phyloP scores from a whole-genome alignment of 2,888 invertebrate genomes.

The Leucophenga maculata region DNA sequence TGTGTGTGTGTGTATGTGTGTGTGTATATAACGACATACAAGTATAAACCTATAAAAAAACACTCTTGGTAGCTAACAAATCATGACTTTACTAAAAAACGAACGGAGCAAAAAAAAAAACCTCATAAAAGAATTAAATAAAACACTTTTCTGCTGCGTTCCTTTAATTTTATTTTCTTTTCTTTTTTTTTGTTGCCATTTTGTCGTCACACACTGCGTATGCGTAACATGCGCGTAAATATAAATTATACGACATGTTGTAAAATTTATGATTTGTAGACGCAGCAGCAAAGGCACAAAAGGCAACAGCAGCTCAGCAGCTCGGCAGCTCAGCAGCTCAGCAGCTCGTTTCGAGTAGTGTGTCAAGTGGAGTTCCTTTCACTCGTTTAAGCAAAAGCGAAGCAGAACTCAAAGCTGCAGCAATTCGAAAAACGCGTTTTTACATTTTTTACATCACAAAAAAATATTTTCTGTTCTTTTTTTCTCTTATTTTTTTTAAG shows the following conservation, averaged over 20 bases:
- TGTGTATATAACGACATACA: too few species aligned
- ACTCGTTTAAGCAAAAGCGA: not conserved
- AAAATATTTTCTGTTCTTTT: not conserved
- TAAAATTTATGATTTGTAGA: conserved; percentile 20
- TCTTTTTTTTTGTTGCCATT: not conserved
- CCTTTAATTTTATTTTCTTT: not conserved
- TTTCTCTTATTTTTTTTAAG: not conserved
- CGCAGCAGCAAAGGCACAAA: not conserved
- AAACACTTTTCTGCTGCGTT: not conserved
- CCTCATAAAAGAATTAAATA: conserved; percentile 15
- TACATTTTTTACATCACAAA: not conserved
- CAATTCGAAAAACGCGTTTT: conserved; percentile 3
- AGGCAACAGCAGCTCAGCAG: not conserved
- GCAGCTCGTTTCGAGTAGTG: not conserved
- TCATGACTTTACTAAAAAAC: conserved; percentile 13
- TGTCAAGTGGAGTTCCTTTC: too few species aligned
- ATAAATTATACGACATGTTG: conserved; percentile 19
- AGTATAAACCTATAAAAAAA: not conserved
- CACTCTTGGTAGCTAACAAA: not conserved
- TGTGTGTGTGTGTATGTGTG: not conserved
- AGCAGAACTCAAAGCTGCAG: not conserved
- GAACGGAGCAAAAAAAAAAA: not conserved
- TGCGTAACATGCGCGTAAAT: conserved; percentile 20
- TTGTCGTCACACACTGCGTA: not conserved
- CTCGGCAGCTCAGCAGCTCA: not conserved